Conservation (phyloP, 1,140 invertebrate genomes). For the Hyles euphorbiae region DNA sequence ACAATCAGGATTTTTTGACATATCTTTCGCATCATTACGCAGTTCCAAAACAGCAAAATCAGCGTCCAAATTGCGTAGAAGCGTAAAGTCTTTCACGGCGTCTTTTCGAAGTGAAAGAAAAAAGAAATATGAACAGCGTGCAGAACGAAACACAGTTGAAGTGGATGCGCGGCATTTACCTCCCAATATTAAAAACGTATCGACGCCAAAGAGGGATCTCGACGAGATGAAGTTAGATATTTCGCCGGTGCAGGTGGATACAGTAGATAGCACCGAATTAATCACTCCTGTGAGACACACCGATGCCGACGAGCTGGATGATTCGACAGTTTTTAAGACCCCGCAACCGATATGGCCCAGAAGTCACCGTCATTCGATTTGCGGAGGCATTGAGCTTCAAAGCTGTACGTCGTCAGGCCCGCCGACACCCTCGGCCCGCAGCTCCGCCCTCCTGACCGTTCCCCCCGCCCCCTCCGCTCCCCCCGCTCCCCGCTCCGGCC, state of each 20-base stretch:
- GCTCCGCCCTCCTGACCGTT: constrained; percentile 17
- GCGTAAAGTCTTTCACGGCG: constrained; percentile 72
- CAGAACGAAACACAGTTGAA: constrained; percentile 58
- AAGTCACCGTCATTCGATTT: constrained; percentile 48
- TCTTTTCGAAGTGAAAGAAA: constrained; percentile 74
- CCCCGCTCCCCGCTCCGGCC: constrained; percentile 29
- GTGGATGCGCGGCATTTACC: constrained; percentile 54
- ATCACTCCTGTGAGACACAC: constrained; percentile 34
- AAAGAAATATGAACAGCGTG: constrained; percentile 70
- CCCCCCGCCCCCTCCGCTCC: constrained; percentile 22
- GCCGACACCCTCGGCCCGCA: constrained; percentile 5
- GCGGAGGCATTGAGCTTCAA: constrained; percentile 38
- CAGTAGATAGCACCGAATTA: constrained; percentile 60
- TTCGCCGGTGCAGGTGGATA: constrained; percentile 67
- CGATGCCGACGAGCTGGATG: constrained; percentile 56
- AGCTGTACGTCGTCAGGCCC: constrained; percentile 13
- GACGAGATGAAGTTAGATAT: constrained; percentile 66
- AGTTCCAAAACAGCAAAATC: constrained; percentile 70
- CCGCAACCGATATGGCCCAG: constrained; percentile 55
- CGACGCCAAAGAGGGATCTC: constrained; percentile 58
- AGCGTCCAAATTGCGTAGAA: constrained; percentile 65
- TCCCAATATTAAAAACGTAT: constrained; percentile 49
- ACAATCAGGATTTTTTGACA: constrained; percentile 72
- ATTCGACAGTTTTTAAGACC: constrained; percentile 61
- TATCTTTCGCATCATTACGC: constrained; percentile 67